phyloP scores from a whole-genome alignment of 2,113 vertebrate species.

The Arothron firmamentum region DNA sequence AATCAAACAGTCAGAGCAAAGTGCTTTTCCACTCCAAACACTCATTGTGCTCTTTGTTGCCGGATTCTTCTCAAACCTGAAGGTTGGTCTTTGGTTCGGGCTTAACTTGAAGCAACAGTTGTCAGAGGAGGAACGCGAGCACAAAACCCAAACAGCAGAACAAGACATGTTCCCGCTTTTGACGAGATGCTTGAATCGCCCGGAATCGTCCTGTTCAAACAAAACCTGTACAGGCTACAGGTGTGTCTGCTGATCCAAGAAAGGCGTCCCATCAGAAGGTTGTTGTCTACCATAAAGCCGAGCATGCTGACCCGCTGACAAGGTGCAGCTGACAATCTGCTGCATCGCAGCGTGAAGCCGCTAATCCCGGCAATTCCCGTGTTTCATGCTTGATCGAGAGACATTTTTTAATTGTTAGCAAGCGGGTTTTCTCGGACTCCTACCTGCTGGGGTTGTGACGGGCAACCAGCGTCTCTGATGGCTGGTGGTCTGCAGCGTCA shows the following conservation, averaged over 20 bases:
- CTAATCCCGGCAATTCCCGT: slow-evolving; percentile 42
- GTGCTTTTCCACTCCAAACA: slow-evolving; percentile 27
- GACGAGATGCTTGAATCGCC: slow-evolving; percentile 34
- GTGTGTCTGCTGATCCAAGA: slow-evolving; percentile 3
- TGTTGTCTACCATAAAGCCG: background rate
- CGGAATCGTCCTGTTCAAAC: no score
- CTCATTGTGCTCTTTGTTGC: slow-evolving; percentile 50
- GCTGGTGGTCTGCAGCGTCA: slow-evolving; percentile 52
- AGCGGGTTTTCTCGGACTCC: slow-evolving; percentile 15
- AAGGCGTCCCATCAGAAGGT: background rate
- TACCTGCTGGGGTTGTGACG: slow-evolving; percentile 52
- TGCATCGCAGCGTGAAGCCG: slow-evolving; percentile 31
- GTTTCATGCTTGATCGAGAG: slow-evolving; percentile 20
- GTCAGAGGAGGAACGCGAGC: slow-evolving; percentile 57
- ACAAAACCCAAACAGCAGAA: slow-evolving; percentile 43
- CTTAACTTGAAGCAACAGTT: slow-evolving; percentile 73
- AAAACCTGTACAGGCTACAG: slow-evolving; percentile 23
- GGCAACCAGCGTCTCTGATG: slow-evolving; percentile 42
- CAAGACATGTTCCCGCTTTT: slow-evolving; percentile 27
- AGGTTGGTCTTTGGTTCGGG: slow-evolving; percentile 46
- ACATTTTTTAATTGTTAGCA: slow-evolving; percentile 49
- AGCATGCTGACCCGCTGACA: background rate
- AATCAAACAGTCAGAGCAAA: no score
- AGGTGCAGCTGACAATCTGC: slow-evolving; percentile 28
- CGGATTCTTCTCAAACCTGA: slow-evolving; percentile 40